Percentiles rank a stretch among this genome's conserved stretches.
Evolutionary conservation across 1,140 invertebrate species (phyloP).

Genomic region (Platyscapa corneri): DNA sequence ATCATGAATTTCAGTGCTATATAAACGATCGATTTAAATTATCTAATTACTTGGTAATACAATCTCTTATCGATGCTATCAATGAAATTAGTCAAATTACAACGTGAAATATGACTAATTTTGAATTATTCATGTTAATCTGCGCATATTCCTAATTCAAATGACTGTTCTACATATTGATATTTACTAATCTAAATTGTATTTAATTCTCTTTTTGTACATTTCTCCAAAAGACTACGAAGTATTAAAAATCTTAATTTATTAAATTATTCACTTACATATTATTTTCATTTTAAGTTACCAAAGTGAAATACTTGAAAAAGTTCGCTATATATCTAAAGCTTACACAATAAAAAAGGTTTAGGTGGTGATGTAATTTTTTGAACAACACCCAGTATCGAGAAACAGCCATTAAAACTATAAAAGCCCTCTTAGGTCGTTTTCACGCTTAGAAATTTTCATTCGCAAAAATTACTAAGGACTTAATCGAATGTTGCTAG

Average conservation of each 20-base stretch:
- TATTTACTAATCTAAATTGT: neutral
- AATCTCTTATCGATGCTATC: neutral
- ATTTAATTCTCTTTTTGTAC: too few species aligned
- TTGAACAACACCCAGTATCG: too few species aligned
- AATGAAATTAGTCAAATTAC: conserved; percentile 8
- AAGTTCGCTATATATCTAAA: too few species aligned
- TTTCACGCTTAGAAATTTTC: neutral
- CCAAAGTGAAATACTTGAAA: too few species aligned
- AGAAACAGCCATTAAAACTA: neutral
- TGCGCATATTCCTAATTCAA: neutral
- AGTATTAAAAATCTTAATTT: too few species aligned
- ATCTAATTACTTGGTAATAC: neutral
- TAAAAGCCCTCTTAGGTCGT: neutral
- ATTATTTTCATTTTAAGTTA: too few species aligned
- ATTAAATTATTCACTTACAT: too few species aligned
- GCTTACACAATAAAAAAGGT: too few species aligned
- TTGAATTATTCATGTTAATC: conserved; percentile 7
- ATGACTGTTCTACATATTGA: neutral
- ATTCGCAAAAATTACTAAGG: neutral
- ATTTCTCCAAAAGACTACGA: too few species aligned
- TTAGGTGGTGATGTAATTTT: too few species aligned
- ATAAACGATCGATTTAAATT: neutral
- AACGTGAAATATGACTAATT: neutral
- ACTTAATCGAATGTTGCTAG: neutral
- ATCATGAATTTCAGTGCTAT: too few species aligned